phyloP scores from a whole-genome alignment of 2,888 invertebrate species.

The Amphimallon solstitiale region DNA sequence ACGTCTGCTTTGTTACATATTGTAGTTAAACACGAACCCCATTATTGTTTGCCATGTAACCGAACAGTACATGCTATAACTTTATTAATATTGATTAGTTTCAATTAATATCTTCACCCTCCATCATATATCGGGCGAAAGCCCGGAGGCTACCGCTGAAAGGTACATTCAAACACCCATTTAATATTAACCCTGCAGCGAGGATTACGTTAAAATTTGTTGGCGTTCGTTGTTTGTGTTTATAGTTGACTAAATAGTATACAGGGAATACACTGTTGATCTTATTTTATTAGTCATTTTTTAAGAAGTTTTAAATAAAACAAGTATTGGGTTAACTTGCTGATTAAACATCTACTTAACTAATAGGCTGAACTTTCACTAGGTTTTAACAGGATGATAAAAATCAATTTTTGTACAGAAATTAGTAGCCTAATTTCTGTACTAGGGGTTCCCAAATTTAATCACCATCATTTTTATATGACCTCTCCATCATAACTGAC shows the following conservation, averaged over 20 bases:
- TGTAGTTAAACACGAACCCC: constrained; percentile 15
- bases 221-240: constrained; percentile 45
- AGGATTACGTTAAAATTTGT: constrained; percentile 42
- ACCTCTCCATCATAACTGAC: too few relatives aligned
- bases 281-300: not conserved
- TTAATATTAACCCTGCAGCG: constrained; percentile 57
- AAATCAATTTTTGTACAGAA: too few relatives aligned
- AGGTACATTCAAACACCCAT: constrained; percentile 58
- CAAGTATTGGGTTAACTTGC: too few relatives aligned
- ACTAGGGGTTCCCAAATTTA: too few relatives aligned
- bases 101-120: constrained; percentile 59
- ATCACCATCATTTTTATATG: too few relatives aligned
- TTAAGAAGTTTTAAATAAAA: too few relatives aligned
- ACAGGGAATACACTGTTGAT: constrained; percentile 5
- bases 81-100: constrained; percentile 61
- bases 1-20: not conserved
- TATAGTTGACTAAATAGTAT: constrained; percentile 33
- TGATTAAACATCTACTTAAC: too few relatives aligned
- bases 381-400: too few relatives aligned
- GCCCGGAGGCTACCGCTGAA: constrained; percentile 51
- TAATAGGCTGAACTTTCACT: too few relatives aligned
- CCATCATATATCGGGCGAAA: constrained; percentile 25
- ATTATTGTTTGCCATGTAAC: constrained; percentile 35
- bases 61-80: constrained; percentile 44
- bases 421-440: too few relatives aligned